Conservation (phyloP, 2,113 vertebrate genomes). For the Astur gentilis region DNA sequence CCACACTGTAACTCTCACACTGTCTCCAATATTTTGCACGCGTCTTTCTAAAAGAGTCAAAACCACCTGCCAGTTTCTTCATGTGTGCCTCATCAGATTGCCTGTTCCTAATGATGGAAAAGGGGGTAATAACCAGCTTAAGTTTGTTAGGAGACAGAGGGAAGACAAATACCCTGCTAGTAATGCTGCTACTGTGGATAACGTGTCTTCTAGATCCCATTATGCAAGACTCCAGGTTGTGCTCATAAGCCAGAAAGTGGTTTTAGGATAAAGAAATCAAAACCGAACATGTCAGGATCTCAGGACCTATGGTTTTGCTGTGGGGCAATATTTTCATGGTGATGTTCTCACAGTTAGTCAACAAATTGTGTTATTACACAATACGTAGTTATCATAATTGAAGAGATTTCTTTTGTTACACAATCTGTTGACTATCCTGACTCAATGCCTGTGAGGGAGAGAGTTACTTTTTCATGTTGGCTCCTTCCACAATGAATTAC, state of each 20-base stretch:
- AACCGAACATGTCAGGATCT: not conserved
- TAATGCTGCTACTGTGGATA: not conserved
- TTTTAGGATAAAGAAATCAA: not conserved
- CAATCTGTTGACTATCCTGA: constrained; percentile 8
- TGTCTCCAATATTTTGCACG: not conserved
- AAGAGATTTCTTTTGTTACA: constrained; percentile 2
- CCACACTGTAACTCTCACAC: not conserved
- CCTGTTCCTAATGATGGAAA: not conserved
- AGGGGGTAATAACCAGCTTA: not conserved
- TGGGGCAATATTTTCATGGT: not conserved
- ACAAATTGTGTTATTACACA: constrained; percentile 10
- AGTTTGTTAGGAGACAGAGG: not conserved
- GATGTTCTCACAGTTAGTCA: constrained; percentile 10
- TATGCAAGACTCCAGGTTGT: not conserved
- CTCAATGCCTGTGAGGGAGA: not conserved
- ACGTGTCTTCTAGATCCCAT: not conserved
- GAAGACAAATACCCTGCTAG: not conserved
- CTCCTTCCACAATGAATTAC: not conserved
- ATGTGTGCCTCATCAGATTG: not conserved
- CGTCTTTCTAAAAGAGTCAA: not conserved
- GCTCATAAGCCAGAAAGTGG: not conserved
- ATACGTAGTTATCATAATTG: not conserved
- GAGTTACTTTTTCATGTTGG: not conserved
- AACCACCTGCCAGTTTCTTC: not conserved
- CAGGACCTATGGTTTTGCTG: not conserved